These are phyloP conservation scores for Andrena trimmerana DNA, from an alignment of 2,888 invertebrate species.

Conservation along the genomic window DNA sequence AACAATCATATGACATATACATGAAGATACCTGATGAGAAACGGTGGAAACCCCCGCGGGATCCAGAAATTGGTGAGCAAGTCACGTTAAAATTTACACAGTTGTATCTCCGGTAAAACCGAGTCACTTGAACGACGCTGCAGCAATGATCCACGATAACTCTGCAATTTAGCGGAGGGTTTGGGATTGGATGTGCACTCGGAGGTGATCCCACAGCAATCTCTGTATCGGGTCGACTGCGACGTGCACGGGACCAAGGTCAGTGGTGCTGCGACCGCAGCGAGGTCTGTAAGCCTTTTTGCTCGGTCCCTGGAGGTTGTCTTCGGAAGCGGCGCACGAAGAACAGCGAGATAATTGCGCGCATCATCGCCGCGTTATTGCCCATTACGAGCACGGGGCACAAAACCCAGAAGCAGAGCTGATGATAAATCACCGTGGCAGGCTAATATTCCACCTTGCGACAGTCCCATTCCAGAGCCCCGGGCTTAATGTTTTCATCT, in stretches of 20 bases:
- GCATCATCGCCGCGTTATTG: constrained; percentile 68
- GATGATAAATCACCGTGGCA: constrained; percentile 60
- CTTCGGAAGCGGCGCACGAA: constrained; percentile 54
- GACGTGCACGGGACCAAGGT: constrained; percentile 64
- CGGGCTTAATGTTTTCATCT: constrained; percentile 35
- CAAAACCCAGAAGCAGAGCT: constrained; percentile 47
- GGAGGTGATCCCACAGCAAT: constrained; percentile 49
- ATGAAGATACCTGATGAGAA: too few relatives aligned
- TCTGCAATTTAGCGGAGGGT: constrained; percentile 32
- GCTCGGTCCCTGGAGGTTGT: constrained; percentile 45
- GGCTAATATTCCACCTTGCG: constrained; percentile 38
- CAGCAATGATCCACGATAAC: constrained; percentile 6
- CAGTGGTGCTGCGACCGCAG: constrained; percentile 64
- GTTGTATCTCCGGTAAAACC: not conserved
- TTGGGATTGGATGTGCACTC: constrained; percentile 35
- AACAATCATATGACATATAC: too few relatives aligned
- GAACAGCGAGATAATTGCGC: constrained; percentile 64
- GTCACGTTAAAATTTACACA: not conserved
- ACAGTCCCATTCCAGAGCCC: constrained; percentile 22
- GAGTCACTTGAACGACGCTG: not conserved
- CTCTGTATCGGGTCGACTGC: constrained; percentile 51
- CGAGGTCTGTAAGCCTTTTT: constrained; percentile 62
- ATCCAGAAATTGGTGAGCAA: not conserved
- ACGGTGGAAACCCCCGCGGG: not conserved
- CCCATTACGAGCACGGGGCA: constrained; percentile 61